Percentiles rank a stretch among this genome's conserved stretches.
Conservation (phyloP, 2,888 invertebrate genomes). For the Gasteruption jaculator region DNA sequence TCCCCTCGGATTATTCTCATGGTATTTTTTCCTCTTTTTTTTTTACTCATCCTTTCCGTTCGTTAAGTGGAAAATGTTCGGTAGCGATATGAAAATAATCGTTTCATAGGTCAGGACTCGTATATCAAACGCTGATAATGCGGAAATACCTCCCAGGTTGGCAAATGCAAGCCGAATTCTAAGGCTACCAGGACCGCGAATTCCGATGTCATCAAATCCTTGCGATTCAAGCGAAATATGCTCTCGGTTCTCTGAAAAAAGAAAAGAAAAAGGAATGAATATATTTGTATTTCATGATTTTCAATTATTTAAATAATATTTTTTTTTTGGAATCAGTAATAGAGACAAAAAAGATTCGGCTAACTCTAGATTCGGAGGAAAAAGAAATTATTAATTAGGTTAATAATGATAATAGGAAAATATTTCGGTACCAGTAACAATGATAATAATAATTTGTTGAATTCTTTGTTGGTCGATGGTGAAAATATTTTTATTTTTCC, state of each 20-base stretch:
- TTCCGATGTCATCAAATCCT: conserved; percentile 86
- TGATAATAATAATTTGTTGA: no score
- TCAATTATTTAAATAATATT: no score
- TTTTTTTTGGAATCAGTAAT: neutral
- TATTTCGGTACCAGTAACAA: no score
- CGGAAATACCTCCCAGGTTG: conserved; percentile 86
- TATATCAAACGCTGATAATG: conserved; percentile 93
- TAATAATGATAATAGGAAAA: no score
- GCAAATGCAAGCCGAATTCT: conserved; percentile 90
- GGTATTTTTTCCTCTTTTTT: conserved; percentile 1
- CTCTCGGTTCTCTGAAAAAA: conserved; percentile 80
- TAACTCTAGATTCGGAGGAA: no score
- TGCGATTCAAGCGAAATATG: conserved; percentile 83
- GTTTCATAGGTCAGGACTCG: conserved; percentile 79
- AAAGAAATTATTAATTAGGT: no score
- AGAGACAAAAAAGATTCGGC: no score
- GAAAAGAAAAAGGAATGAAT: no score
- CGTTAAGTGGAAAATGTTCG: conserved; percentile 23
- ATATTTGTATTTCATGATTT: conserved; percentile 8
- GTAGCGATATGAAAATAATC: conserved; percentile 18
- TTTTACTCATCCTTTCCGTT: conserved; percentile 5
- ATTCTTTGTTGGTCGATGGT: no score
- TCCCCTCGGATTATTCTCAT: conserved; percentile 1
- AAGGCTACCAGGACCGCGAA: conserved; percentile 92
- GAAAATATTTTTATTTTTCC: no score